Conservation (phyloP, 2,113 vertebrate genomes). For the Gasterosteus nipponicus region DNA sequence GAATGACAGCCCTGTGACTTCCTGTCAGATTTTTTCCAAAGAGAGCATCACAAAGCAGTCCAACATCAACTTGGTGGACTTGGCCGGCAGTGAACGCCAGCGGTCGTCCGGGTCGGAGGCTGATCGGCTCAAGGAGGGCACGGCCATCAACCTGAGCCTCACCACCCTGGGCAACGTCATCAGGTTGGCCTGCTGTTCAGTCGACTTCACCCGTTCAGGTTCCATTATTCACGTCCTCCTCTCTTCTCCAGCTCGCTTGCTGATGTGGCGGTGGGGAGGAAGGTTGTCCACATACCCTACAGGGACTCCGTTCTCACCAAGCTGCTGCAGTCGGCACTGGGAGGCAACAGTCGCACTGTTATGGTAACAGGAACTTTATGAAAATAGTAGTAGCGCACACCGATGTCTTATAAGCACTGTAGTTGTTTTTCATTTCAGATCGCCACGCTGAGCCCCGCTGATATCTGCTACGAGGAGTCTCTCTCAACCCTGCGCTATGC, state of each 20-base stretch:
- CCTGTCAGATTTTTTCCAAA: slow-evolving; percentile 85
- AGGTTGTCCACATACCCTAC: slow-evolving; percentile 86
- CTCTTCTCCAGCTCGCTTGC: slow-evolving; percentile 82
- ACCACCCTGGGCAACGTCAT: slow-evolving; percentile 91
- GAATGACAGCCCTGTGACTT: background rate
- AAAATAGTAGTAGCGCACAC: background rate
- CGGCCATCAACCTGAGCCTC: slow-evolving; percentile 88
- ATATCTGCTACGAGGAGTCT: slow-evolving; percentile 89
- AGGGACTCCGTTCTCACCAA: slow-evolving; percentile 89
- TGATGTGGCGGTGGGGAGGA: slow-evolving; percentile 85
- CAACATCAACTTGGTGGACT: slow-evolving; percentile 87
- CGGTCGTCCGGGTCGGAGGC: slow-evolving; percentile 86
- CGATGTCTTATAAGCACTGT: no score
- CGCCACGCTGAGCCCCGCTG: slow-evolving; percentile 88
- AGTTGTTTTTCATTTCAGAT: slow-evolving; percentile 75
- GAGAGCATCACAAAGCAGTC: slow-evolving; percentile 88
- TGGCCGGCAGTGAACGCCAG: slow-evolving; percentile 90
- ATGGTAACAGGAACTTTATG: slow-evolving; percentile 77
- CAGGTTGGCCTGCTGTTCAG: slow-evolving; percentile 74
- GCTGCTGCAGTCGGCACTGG: slow-evolving; percentile 88
- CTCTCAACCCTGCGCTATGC: slow-evolving; percentile 88
- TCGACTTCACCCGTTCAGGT: background rate
- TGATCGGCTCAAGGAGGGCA: slow-evolving; percentile 88
- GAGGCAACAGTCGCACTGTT: slow-evolving; percentile 89
- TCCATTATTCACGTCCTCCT: background rate